These are phyloP conservation scores for Microcebus tavaratra DNA, from an alignment of 2,113 vertebrate genomes.

Conservation along the genomic window DNA sequence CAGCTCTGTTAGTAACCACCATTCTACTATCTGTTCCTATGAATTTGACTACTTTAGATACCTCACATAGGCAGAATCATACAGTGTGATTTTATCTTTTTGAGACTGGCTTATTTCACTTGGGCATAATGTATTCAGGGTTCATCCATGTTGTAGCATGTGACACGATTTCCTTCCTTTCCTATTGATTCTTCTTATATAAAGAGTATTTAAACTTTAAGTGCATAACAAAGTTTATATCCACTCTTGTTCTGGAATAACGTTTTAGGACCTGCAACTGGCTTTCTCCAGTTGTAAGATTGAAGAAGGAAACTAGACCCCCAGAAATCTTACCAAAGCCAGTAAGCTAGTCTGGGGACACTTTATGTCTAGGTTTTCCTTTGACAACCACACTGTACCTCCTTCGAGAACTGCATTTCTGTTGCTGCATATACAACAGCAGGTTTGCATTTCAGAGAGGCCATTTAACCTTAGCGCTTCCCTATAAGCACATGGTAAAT, in stretches of 20 bases:
- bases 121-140: not conserved
- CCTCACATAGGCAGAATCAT: not conserved
- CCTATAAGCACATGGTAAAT: not conserved
- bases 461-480: not conserved
- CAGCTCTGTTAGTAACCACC: not conserved
- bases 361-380: not conserved
- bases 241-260: not conserved
- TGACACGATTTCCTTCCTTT: not conserved
- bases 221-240: not conserved
- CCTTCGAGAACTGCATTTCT: not conserved
- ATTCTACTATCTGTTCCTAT: not conserved
- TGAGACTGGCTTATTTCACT: not conserved
- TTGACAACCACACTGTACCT: not conserved
- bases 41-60: not conserved
- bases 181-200: not conserved
- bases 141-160: not conserved
- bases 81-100: not conserved
- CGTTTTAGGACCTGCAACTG: not conserved
- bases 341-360: not conserved
- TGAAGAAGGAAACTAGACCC: not conserved
- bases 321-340: not conserved
- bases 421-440: fast-evolving
- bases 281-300: not conserved
- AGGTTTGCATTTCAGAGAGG: not conserved
- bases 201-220: not conserved